Percentiles rank a stretch among this genome's conserved stretches.
Evolutionary conservation across 1,140 invertebrate genomes (phyloP).

Genomic region (Pseudomyrmex dendroicus): DNA sequence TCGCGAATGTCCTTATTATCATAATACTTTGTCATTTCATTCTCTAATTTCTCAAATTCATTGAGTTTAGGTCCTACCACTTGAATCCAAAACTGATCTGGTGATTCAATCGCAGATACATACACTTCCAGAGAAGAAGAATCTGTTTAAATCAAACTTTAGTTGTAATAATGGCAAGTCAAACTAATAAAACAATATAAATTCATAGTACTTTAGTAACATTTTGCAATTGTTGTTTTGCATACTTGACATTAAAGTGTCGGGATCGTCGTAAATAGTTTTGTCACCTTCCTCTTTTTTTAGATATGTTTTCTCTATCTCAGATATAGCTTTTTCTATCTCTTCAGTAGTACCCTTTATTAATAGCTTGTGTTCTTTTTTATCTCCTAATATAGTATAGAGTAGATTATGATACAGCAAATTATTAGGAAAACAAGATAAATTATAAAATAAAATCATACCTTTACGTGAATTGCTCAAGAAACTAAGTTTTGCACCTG

Average conservation of each 20-base stretch:
- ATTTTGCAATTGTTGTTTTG: no score
- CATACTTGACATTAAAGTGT: no score
- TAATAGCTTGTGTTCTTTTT: conserved; percentile 81
- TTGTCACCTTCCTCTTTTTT: no score
- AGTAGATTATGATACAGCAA: neutral
- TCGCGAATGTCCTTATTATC: conserved; percentile 87
- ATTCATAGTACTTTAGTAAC: neutral
- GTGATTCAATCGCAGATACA: conserved; percentile 92
- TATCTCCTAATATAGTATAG: neutral
- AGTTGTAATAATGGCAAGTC: conserved; percentile 1
- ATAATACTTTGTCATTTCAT: conserved; percentile 93
- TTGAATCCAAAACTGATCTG: conserved; percentile 94
- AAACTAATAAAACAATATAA: conserved; percentile 3
- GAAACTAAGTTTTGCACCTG: conserved; percentile 2
- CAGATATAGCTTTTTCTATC: conserved; percentile 86
- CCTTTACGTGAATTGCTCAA: neutral
- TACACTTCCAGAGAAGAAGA: conserved; percentile 90
- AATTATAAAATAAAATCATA: neutral
- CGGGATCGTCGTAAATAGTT: no score
- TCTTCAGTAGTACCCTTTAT: conserved; percentile 87
- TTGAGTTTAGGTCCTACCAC: conserved; percentile 89
- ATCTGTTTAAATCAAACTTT: conserved; percentile 76
- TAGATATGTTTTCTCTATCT: conserved; percentile 83
- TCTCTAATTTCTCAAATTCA: conserved; percentile 90
- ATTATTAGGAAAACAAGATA: no score